A percentile compares a stretch with the other conserved stretches of the same genome.
phyloP scores from a whole-genome alignment of 37 sponge, comb jelly and placozoan genomes.

The Tethya wilhelma region DNA sequence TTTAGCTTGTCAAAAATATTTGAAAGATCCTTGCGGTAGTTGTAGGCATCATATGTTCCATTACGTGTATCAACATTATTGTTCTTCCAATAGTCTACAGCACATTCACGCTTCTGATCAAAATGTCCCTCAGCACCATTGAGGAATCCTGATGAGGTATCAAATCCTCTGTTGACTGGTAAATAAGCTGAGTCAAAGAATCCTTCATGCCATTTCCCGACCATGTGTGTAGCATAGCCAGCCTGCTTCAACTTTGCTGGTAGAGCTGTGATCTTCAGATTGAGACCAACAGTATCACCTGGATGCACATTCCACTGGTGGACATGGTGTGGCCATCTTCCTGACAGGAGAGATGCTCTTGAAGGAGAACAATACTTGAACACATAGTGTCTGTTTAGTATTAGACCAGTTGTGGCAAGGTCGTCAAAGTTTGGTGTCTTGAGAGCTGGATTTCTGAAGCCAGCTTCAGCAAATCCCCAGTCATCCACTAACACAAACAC shows the following conservation, averaged over 20 bases:
- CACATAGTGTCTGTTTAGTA: constrained; percentile 27
- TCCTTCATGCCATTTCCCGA: too few relatives aligned
- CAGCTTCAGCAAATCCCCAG: too few relatives aligned
- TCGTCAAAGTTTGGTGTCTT: constrained; percentile 38
- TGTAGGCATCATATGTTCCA: too few relatives aligned
- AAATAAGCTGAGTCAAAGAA: too few relatives aligned
- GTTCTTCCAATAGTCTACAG: constrained; percentile 21
- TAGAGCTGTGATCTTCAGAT: too few relatives aligned
- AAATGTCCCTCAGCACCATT: constrained; percentile 19
- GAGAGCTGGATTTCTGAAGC: neutral
- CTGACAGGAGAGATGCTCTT: constrained; percentile 14
- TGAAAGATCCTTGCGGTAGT: neutral
- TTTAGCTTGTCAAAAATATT: constrained; percentile 7
- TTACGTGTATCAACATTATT: neutral
- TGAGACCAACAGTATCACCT: neutral
- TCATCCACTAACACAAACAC: too few relatives aligned
- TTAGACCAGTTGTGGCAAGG: too few relatives aligned
- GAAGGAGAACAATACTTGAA: constrained; percentile 5
- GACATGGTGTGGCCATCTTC: constrained; percentile 31
- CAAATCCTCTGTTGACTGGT: constrained; percentile 34
- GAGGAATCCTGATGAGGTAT: constrained; percentile 17
- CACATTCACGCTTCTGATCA: neutral
- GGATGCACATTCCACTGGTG: constrained; percentile 8
- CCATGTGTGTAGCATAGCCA: too few relatives aligned
- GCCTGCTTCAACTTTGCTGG: too few relatives aligned